Evolutionary conservation across 37 sponge, comb jelly and placozoan genomes (phyloP).

Genomic region (Halisarca cf. caerulea): DNA sequence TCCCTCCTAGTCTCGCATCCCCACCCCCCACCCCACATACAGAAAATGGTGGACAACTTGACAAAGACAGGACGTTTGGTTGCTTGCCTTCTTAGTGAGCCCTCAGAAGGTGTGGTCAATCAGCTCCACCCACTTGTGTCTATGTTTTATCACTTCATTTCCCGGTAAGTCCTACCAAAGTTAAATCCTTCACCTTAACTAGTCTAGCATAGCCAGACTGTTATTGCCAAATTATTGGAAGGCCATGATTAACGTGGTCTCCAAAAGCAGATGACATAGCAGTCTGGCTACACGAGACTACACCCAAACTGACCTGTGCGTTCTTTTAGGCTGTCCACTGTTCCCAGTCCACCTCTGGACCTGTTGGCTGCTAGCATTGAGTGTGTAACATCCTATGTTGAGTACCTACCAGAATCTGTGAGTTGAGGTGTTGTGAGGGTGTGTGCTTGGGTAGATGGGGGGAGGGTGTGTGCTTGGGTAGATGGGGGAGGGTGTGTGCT

Average conservation of each 20-base stretch:
- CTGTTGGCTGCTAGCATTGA: slow-evolving; percentile 65
- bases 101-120: slow-evolving; percentile 13
- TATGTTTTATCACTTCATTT: slow-evolving; percentile 42
- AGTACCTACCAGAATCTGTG: neutral
- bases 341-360: slow-evolving; percentile 47
- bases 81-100: slow-evolving; percentile 42
- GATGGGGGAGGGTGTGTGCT: no score
- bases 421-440: no score
- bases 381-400: slow-evolving; percentile 52
- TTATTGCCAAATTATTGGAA: no score
- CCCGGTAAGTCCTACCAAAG: no score
- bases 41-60: slow-evolving; percentile 12
- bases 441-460: no score
- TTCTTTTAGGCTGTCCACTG: slow-evolving; percentile 47
- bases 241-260: no score
- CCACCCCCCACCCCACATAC: neutral
- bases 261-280: no score
- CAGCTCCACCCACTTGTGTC: slow-evolving; percentile 48
- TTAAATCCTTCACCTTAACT: no score
- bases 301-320: no score
- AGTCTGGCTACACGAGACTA: no score
- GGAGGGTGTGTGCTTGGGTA: no score
- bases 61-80: slow-evolving; percentile 36
- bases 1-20: neutral
- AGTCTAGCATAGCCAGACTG: no score